phyloP scores from a whole-genome alignment of 2,888 invertebrate species.

The Neoitamus cyanurus region DNA sequence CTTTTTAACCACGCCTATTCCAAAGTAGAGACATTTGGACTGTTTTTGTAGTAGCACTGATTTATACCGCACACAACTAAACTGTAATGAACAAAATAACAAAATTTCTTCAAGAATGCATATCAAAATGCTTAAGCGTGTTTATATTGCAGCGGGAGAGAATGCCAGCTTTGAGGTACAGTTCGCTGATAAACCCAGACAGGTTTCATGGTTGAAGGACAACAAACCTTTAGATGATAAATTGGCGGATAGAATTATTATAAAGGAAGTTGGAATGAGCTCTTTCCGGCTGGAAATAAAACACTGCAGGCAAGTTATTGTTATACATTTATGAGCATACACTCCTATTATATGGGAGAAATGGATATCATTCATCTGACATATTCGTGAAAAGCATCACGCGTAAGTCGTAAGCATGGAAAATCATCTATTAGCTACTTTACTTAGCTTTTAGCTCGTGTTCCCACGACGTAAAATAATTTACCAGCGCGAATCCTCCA shows the following conservation, averaged over 20 bases:
- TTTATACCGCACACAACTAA: neutral
- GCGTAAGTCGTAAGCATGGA: too few species aligned
- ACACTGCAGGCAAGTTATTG: constrained; percentile 70
- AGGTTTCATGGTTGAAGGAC: constrained; percentile 88
- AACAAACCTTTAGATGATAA: constrained; percentile 83
- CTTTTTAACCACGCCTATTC: neutral
- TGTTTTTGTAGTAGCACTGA: neutral
- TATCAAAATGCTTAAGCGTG: neutral
- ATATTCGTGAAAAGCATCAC: too few species aligned
- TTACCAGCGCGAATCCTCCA: too few species aligned
- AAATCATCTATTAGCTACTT: too few species aligned
- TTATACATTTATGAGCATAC: too few species aligned
- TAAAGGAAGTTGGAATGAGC: constrained; percentile 71
- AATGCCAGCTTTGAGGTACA: constrained; percentile 84
- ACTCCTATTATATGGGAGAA: too few species aligned
- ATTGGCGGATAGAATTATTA: constrained; percentile 78
- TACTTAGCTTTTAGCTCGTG: too few species aligned
- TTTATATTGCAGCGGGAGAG: constrained; percentile 76
- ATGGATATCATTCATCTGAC: too few species aligned
- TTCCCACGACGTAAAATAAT: too few species aligned
- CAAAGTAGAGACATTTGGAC: neutral
- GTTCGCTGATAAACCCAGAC: constrained; percentile 73
- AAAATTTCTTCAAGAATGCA: neutral
- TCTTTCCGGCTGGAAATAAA: constrained; percentile 79
- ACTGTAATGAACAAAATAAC: neutral